Base-by-base conservation (phyloP, 1,140 invertebrate species). In the Leptopilina boulardi region DNA sequence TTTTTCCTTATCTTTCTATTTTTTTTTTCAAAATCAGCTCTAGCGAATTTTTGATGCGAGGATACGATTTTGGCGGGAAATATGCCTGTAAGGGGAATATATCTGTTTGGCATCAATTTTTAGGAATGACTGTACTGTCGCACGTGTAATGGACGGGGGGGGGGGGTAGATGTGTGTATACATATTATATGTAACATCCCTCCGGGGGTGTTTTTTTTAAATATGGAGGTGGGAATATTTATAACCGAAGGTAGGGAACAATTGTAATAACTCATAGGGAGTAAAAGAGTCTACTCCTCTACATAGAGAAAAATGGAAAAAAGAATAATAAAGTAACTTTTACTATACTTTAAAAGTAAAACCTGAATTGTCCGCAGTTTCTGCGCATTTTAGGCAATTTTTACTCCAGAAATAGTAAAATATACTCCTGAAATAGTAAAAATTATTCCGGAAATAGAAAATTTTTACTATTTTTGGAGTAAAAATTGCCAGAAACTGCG, bases 201-300 rank as follows among this genome's bases (percentile, higher is more conserved):
- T 86, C 84, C 18, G 80, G 73, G 78, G 80, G 80, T 72, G 74
- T 77, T 75, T 76, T 77, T 34, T 34, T 38, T 38, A 38, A 38
- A 73, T 54, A 23, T 74, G 78, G 80, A 74, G 79, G 82, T 83
- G 81, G 80, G 80, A 78, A 83, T 84, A 82, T 81, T n/a, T 73
- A 85, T 84, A 87, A 83, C 76, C 54, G 78, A 59, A 80, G 84
- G 83, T 83, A n/a, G 82, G 78, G 77, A 34, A 82, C 75, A 84
- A 75, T 85, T 83, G 83, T 85, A 79, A 88, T 88, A 87, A 89
- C 74, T 84, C 73, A 38, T 38, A 9, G 34, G 11, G 73, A 56
- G n/a, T n/a, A n/a, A n/a, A n/a, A n/a, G n/a, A n/a, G n/a, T n/a
- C n/a, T 81, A 80, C 73, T 73, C 80, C 79, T 72, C 75, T 73